phyloP scores from a whole-genome alignment of 2,113 vertebrate genomes.

The Oceanites oceanicus region DNA sequence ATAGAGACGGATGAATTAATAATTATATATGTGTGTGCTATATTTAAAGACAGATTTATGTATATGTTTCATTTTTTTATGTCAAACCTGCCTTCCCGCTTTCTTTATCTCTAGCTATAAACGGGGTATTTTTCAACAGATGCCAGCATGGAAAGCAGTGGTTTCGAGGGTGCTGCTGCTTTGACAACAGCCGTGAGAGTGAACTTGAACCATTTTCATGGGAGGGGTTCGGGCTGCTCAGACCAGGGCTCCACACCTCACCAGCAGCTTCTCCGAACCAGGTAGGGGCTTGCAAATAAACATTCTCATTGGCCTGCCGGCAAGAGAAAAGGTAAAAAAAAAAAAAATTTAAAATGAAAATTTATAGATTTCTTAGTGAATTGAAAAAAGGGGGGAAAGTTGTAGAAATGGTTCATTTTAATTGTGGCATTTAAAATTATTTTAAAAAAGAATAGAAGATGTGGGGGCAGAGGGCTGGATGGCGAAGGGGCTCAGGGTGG shows the following conservation, averaged over 20 bases:
- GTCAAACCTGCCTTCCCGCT: neutral
- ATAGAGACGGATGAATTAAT: slow-evolving; percentile 35
- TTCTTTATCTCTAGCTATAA: neutral
- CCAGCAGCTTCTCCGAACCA: neutral
- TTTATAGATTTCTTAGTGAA: neutral
- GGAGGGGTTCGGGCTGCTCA: neutral
- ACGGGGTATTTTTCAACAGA: neutral
- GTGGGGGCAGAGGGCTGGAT: neutral
- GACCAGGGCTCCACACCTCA: neutral
- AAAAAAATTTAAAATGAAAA: neutral
- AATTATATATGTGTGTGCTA: neutral
- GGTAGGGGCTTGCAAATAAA: neutral
- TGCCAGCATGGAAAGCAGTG: neutral
- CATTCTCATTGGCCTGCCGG: neutral
- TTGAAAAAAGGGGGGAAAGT: neutral
- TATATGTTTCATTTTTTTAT: neutral
- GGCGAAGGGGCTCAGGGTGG: neutral
- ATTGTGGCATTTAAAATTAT: neutral
- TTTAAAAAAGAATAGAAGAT: neutral
- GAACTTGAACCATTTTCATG: neutral
- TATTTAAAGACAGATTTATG: slow-evolving; percentile 8
- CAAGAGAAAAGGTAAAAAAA: neutral
- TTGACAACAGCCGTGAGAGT: neutral
- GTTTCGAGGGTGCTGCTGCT: neutral
- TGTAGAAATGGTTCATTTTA: neutral